Base-by-base conservation (phyloP, 1,140 invertebrate genomes). In the Harpegnathos saltator region DNA sequence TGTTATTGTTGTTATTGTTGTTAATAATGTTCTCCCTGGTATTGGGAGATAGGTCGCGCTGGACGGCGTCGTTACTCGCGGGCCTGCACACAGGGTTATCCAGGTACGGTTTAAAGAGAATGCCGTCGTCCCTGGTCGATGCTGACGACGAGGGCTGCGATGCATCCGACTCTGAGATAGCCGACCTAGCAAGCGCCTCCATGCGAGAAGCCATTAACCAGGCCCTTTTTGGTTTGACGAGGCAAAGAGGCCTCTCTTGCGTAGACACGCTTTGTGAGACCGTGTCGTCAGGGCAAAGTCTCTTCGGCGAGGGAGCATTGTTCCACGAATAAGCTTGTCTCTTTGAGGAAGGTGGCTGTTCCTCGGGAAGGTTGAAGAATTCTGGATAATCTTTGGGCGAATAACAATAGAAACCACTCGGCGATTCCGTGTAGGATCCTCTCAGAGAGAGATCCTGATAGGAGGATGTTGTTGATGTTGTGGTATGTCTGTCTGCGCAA, bases 71-170 rank as follows among this genome's bases (percentile, higher is more conserved):
- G 26, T 89, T 85, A 7, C 82, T 89, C 7, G 33, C 75, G 33
- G 93, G 91, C 44, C 91, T 94, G 81, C 94, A 94, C 22, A 94
- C 89, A 0, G 95, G 93, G 83, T 96, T 96, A 89, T 96, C 94
- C 54, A 96, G 91, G 89, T 96, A 96, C 56, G 96, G 97, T 90
- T 97, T 96, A 92, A 97, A 97, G 22, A 97, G 74, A 90, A 94
- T 91, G 91, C 90, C 93, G 83, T 93, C 92, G 65, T 94, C 92
- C 82, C 94, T 94, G 11, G 89, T 50, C 78, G 91, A 80, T 17
- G 90, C 81, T n/a, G 90, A 85, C 77, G 90, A 86, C 71, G 80
- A 71, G 19, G 63, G 66, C n/a, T 77, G 86, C 71, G 89, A 85
- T 26, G 80, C 61, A 22, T 66, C 17, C 15, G 74, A 93, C 85